Evolutionary conservation across 2,888 invertebrate genomes (phyloP).

Genomic region (Nasonovia ribisnigri): DNA sequence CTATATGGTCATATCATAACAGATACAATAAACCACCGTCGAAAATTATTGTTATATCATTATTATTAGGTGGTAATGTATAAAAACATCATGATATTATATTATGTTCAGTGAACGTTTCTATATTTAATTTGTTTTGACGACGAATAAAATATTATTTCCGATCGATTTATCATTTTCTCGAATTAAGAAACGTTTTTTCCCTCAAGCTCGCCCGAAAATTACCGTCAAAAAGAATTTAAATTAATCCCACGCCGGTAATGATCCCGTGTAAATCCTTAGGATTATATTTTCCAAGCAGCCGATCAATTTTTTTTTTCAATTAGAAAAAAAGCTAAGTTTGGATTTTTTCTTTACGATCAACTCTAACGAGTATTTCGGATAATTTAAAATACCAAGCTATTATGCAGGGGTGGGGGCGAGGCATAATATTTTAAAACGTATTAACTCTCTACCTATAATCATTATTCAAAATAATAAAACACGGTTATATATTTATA

Average conservation of each 20-base stretch:
- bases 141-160: background rate
- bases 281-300: constrained; percentile 29
- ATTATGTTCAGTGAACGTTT: background rate
- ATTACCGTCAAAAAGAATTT: constrained; percentile 3
- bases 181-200: background rate
- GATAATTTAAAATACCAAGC: background rate
- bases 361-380: background rate
- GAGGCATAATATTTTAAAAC: background rate
- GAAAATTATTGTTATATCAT: background rate
- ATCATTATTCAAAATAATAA: constrained; percentile 10
- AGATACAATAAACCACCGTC: background rate
- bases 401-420: background rate
- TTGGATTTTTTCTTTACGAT: background rate
- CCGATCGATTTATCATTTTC: constrained; percentile 19
- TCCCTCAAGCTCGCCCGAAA: background rate
- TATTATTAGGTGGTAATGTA: background rate
- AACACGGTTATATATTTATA: background rate
- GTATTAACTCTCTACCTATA: background rate
- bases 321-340: constrained; percentile 3
- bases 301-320: constrained; percentile 32
- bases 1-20: background rate
- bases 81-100: background rate
- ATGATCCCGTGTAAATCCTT: background rate
- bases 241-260: constrained; percentile 16
- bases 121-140: background rate